These are phyloP conservation scores for Leuctra nigra DNA, from an alignment of 2,888 invertebrate species.

Conservation along the genomic window DNA sequence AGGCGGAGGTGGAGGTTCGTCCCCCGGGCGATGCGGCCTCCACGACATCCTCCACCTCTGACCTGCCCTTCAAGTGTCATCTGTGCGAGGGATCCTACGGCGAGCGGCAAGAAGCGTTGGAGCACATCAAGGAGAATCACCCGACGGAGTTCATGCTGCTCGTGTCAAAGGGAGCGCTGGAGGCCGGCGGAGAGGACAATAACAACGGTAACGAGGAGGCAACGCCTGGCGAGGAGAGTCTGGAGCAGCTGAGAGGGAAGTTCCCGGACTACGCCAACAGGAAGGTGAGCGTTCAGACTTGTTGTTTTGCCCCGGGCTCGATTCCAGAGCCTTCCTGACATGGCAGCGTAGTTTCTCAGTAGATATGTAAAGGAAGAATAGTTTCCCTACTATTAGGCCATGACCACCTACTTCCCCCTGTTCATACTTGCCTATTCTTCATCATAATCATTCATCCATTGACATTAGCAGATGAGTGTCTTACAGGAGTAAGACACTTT, in stretches of 20 bases:
- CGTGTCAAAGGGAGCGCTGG: conserved; percentile 73
- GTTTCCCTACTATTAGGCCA: too few relatives aligned
- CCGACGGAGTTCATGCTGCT: conserved; percentile 71
- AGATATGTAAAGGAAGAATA: too few relatives aligned
- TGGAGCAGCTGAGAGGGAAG: conserved; percentile 64
- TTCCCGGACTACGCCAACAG: conserved; percentile 83
- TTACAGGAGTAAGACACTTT: too few relatives aligned
- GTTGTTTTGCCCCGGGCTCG: too few relatives aligned
- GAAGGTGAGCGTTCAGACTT: conserved; percentile 50
- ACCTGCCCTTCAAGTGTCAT: conserved; percentile 85
- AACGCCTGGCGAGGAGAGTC: conserved; percentile 47
- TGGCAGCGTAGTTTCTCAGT: too few relatives aligned
- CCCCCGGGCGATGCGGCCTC: conserved; percentile 31
- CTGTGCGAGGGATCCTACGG: conserved; percentile 83
- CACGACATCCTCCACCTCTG: conserved; percentile 43
- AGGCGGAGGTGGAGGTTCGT: background rate
- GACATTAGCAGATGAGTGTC: too few relatives aligned
- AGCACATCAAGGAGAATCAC: conserved; percentile 72
- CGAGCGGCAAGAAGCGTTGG: conserved; percentile 70
- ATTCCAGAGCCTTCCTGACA: too few relatives aligned
- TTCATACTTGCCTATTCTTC: too few relatives aligned
- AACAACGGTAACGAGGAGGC: conserved; percentile 20
- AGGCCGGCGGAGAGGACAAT: conserved; percentile 42
- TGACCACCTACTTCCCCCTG: too few relatives aligned
- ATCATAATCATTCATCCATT: too few relatives aligned